Evolutionary conservation across 2,888 invertebrate species (phyloP), one percentile per base, ranked within the genome.

Genomic region (Gnatocerus cornutus): DNA sequence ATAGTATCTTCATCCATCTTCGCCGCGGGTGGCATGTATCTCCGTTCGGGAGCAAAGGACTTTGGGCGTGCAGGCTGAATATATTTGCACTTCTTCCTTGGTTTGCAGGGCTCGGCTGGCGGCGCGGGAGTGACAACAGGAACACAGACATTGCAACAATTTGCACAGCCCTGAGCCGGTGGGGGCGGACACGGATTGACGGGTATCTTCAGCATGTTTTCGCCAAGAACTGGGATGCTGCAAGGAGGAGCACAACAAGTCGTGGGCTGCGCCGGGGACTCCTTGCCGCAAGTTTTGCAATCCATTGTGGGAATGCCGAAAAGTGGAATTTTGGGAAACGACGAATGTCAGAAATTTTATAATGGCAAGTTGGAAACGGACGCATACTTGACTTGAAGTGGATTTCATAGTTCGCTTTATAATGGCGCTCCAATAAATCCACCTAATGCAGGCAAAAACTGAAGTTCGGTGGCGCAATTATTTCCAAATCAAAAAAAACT

Each of bases 1-100:
- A 91, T 89, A 12, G 92, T 92, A 72, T 88, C 87, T 52, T 84
- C 83, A 68, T 90, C 90, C 77, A 91, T 86, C 0, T 87, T 88
- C 0, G 88, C 86, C 0, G 86, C 84, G 0, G 91, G 90, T 52
- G 87, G 87, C 79, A 86, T 81, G 78, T 90, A 90, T 74, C 86
- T 86, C 0, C 87, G 84, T 0, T 86, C 83, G 0, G 89, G 89
- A 0, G 89, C 89, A 77, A 87, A 89, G 5, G 88, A 88, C 7
- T 88, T 87, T 0, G 89, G 89, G 55, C 88, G 85, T 6, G 84
- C 83, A 0, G 89, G 89, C 77, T 89, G 89, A 72, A 89, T 88
- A 82, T 85, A 85, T 48, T 79, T 79, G 74, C 83, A 83, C 76
- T 79, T 82, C 58, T 73, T 78, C 37, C 73, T 74, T 74, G 6